phyloP scores from a whole-genome alignment of 2,113 vertebrate species.

The Tamias sibiricus region DNA sequence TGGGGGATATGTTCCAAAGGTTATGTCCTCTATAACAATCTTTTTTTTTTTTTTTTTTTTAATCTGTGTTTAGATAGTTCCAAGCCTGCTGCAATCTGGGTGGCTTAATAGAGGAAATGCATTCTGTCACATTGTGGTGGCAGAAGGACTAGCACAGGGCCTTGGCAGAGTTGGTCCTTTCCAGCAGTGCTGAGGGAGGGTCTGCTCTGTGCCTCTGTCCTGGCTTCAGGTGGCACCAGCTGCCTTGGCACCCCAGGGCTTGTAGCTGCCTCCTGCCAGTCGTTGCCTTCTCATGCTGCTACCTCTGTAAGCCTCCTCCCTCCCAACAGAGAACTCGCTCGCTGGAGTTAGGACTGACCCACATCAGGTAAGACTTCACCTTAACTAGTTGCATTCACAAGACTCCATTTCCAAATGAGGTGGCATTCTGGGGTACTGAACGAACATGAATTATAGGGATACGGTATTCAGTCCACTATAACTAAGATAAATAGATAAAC shows the following conservation, averaged over 20 bases:
- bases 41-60: background rate
- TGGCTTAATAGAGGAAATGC: background rate
- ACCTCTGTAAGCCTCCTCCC: background rate
- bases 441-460: background rate
- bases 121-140: background rate
- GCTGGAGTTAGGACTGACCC: background rate
- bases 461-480: background rate
- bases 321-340: background rate
- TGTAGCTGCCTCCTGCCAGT: rapidly evolving
- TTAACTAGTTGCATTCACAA: background rate
- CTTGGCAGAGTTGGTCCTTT: rapidly evolving
- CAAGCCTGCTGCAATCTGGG: background rate
- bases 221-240: background rate
- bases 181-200: background rate
- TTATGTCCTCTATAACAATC: background rate
- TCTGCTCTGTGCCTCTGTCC: background rate
- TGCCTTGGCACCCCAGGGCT: background rate
- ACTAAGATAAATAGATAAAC: background rate
- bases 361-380: background rate
- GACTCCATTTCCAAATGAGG: background rate
- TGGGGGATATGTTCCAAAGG: background rate
- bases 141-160: background rate
- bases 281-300: rapidly evolving
- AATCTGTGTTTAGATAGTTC: background rate
- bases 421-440: background rate